Evolutionary conservation across 2,113 vertebrate species (phyloP).

Genomic region (Opisthocomus hoazin): DNA sequence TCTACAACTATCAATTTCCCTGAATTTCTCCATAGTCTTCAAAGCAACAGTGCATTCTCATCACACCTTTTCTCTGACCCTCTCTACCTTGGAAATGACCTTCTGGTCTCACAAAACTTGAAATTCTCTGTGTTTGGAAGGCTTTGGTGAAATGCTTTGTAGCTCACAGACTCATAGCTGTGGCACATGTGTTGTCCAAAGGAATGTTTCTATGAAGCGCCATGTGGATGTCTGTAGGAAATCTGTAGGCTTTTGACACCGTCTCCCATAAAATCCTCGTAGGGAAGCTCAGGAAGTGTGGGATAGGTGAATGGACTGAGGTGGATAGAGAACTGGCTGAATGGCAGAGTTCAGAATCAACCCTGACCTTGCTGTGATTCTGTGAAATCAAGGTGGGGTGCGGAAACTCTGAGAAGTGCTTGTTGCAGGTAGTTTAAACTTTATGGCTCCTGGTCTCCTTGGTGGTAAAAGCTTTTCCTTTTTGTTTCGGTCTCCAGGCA

Average conservation of each 20-base stretch:
- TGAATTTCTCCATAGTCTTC: neutral
- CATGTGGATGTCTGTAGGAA: fast-evolving
- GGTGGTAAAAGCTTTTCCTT: neutral
- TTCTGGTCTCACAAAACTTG: neutral
- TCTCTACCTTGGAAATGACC: neutral
- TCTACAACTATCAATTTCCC: neutral
- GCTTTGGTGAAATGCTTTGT: neutral
- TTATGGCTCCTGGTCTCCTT: neutral
- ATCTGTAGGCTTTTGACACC: too few species aligned
- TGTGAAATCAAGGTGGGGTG: fast-evolving
- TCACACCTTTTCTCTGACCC: neutral
- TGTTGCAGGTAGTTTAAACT: neutral
- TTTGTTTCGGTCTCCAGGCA: too few species aligned
- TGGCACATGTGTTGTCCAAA: neutral
- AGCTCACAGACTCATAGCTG: fast-evolving
- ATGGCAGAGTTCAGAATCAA: too few species aligned
- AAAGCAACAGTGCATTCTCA: neutral
- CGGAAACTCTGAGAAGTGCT: neutral
- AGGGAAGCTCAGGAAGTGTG: too few species aligned
- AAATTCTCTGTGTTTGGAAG: neutral
- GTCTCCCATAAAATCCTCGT: too few species aligned
- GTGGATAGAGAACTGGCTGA: too few species aligned
- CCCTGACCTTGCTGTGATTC: too few species aligned
- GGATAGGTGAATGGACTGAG: too few species aligned
- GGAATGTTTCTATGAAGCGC: too few species aligned